Percentiles rank a stretch among this genome's conserved stretches.
Evolutionary conservation across 2,797 vertebrate species (phyloP).

Genomic region (Sebastes taczanowskii): DNA sequence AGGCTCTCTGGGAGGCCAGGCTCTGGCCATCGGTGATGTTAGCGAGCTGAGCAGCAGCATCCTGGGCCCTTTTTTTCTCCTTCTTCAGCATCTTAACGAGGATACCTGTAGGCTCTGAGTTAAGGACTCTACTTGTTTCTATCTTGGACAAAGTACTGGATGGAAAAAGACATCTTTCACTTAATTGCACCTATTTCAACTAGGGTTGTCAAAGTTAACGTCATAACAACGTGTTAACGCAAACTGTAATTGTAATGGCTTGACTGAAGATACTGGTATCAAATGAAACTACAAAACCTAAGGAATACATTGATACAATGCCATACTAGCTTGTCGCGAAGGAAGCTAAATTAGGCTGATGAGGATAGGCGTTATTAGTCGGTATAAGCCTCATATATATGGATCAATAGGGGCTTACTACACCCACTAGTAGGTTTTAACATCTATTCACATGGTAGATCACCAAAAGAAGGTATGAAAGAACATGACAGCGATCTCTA

Average conservation of each 20-base stretch:
- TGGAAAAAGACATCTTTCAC: not conserved
- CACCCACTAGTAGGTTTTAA: not conserved
- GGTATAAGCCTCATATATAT: too few relatives aligned
- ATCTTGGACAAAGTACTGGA: not conserved
- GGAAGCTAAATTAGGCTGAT: not conserved
- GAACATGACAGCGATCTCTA: too few relatives aligned
- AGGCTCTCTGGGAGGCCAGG: conserved; percentile 32
- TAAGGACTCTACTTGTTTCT: conserved; percentile 72
- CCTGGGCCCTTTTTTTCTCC: conserved; percentile 86
- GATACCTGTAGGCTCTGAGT: conserved; percentile 82
- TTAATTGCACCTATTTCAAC: not conserved
- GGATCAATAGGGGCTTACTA: not conserved
- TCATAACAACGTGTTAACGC: too few relatives aligned
- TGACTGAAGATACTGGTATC: too few relatives aligned
- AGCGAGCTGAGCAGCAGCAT: conserved; percentile 70
- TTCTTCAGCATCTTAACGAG: conserved; percentile 91
- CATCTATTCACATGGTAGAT: too few relatives aligned
- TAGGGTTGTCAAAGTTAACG: too few relatives aligned
- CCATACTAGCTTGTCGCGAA: too few relatives aligned
- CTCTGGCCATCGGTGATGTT: conserved; percentile 24
- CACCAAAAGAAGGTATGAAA: too few relatives aligned
- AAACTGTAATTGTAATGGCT: too few relatives aligned
- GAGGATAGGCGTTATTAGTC: too few relatives aligned
- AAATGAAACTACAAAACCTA: too few relatives aligned
- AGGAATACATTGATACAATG: too few relatives aligned